Evolutionary conservation across 2,113 vertebrate genomes (phyloP).

Genomic region (Carassius gibelio): DNA sequence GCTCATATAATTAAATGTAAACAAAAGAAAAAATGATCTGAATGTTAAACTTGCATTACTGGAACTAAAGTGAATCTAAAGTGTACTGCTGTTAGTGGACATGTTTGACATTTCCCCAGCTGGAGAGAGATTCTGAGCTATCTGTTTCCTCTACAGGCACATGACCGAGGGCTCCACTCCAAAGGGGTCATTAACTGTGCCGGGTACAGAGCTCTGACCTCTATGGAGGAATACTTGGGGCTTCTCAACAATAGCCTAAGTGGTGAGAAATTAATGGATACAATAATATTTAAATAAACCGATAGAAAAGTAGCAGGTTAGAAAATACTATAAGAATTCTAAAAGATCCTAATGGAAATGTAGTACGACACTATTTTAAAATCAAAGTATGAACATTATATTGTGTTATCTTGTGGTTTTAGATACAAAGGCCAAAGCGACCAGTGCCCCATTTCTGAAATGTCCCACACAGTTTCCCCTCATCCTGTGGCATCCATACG

Average conservation of each 20-base stretch:
- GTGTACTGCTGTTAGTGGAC: neutral
- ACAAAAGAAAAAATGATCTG: conserved; percentile 1
- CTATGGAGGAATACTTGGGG: conserved; percentile 87
- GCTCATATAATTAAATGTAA: conserved; percentile 29
- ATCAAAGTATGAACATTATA: neutral
- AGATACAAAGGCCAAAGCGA: conserved; percentile 80
- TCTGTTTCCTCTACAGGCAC: conserved; percentile 74
- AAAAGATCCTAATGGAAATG: neutral
- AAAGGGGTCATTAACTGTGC: conserved; percentile 86
- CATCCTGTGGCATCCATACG: conserved; percentile 92
- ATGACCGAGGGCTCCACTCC: conserved; percentile 81
- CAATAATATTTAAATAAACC: neutral
- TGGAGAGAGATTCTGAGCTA: neutral
- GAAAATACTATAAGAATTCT: neutral
- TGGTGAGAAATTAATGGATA: conserved; percentile 71
- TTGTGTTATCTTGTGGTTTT: conserved; percentile 20
- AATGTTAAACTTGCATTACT: conserved; percentile 12
- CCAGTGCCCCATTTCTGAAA: conserved; percentile 81
- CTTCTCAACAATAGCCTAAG: conserved; percentile 85
- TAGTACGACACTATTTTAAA: neutral
- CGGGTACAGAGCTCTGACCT: conserved; percentile 89
- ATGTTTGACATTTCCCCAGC: neutral
- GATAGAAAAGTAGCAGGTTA: neutral
- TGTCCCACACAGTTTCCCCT: conserved; percentile 84
- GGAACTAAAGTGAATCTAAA: neutral